Evolutionary conservation across 2,797 vertebrate genomes (phyloP).

Genomic region (Protosalanx chinensis): DNA sequence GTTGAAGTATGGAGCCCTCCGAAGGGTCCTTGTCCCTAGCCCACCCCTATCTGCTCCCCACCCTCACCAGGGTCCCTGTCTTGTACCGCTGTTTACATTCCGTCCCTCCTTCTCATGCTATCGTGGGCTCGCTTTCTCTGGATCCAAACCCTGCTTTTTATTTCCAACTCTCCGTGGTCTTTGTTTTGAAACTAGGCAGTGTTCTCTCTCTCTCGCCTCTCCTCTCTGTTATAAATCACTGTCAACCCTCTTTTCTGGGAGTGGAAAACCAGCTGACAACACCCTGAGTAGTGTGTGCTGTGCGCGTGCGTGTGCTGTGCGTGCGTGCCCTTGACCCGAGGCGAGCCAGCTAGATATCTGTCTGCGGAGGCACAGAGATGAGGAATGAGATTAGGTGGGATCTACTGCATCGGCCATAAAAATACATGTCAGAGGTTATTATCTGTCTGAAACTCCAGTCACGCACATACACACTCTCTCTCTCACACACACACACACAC

Average conservation of each 20-base stretch:
- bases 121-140: too few relatives aligned
- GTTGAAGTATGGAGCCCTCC: constrained; percentile 44
- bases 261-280: constrained; percentile 66
- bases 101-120: not conserved
- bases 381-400: constrained; percentile 51
- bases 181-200: too few relatives aligned
- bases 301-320: constrained; percentile 27
- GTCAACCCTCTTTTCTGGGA: constrained; percentile 64
- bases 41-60: constrained; percentile 27
- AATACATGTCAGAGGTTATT: constrained; percentile 66
- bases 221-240: constrained; percentile 75
- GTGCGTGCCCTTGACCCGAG: constrained; percentile 63
- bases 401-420: constrained; percentile 60
- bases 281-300: constrained; percentile 43
- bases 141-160: too few relatives aligned
- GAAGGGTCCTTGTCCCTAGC: constrained; percentile 39
- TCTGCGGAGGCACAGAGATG: constrained; percentile 29
- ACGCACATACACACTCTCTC: constrained; percentile 16
- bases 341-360: constrained; percentile 28
- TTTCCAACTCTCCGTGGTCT: too few relatives aligned
- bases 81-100: not conserved
- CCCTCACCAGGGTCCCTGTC: not conserved
- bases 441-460: constrained; percentile 36
- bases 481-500: constrained; percentile 28
- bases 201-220: constrained; percentile 42